Base-by-base conservation (phyloP, 2,888 invertebrate genomes). In the Marasmarcha lunaedactyla region DNA sequence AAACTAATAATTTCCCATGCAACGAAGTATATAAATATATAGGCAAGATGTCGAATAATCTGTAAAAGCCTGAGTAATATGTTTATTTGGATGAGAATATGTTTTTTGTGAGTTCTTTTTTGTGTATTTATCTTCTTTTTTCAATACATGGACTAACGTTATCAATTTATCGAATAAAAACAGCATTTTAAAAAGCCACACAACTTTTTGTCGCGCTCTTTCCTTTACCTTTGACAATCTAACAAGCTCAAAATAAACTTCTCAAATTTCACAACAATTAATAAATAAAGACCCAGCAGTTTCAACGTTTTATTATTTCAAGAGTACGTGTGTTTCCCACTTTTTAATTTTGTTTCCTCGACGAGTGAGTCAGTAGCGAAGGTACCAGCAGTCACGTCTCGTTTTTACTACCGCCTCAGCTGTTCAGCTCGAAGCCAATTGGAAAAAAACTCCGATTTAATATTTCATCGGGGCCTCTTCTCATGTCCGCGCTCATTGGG, bases 331-430 rank as follows among this genome's bases (percentile, higher is more conserved):
- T 30, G 30, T 30, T 7, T 30, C 30, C 30, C 3, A 30, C 30
- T 30, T 34, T 34, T 34, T 34, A 34, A 34, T 34, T 34, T 34
- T 12, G 34, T 30, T 30, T 9, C n/a, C 20, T 20, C 11, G 30
- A n/a, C 30, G 30, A 30, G 30, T 11, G n/a, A 9, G 30, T 11
- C 30, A n/a, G n/a, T n/a, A n/a, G n/a, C n/a, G 20, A 20, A n/a
- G 30, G 30, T 11, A 42, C 43, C 41, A 40, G 37, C 41, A 53
- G 78, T 77, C 81, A 81, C 81, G 81, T 81, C 52, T 62, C 60
- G 54, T 52, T 72, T 81, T 81, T 81, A 81, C 73, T 66, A 56
- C 72, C 68, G 66, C 51, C 71, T 69, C 78, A 78, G 78, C 74
- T 79, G 74, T 63, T 20, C 59, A 51, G 49, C 48, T 50, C 51